Percentiles rank a stretch among this genome's conserved stretches.
These are phyloP conservation scores for Aphodius sticticus DNA, from an alignment of 2,888 invertebrate genomes.

Conservation along the genomic window DNA sequence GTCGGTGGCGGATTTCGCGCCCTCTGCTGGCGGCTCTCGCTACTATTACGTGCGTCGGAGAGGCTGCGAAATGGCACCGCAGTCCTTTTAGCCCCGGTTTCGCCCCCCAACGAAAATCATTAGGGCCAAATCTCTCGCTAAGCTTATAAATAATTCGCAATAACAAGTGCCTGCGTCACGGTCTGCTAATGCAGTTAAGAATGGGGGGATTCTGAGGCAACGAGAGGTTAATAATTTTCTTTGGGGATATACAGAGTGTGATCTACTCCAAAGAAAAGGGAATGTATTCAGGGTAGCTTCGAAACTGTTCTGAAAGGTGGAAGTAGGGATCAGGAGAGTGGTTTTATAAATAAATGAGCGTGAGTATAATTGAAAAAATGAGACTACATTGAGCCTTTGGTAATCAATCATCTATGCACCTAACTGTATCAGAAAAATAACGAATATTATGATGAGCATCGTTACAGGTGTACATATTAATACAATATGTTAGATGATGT, in stretches of 20 bases:
- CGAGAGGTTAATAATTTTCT: not conserved
- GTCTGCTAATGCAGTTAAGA: not conserved
- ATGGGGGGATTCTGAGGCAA: not conserved
- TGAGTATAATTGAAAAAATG: no score
- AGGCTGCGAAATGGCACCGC: not conserved
- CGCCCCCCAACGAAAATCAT: not conserved
- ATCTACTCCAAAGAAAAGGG: not conserved
- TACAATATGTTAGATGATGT: no score
- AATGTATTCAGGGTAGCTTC: not conserved
- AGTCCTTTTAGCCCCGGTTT: not conserved
- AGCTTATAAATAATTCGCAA: conserved; percentile 4
- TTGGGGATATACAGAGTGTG: not conserved
- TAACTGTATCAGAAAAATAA: no score
- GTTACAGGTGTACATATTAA: no score
- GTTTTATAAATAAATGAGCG: no score
- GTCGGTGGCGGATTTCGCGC: not conserved
- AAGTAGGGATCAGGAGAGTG: no score
- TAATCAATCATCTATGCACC: no score
- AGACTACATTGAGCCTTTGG: no score
- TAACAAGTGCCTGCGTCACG: conserved; percentile 4
- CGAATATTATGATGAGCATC: no score
- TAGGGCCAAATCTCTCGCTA: conserved; percentile 4
- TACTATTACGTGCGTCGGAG: not conserved
- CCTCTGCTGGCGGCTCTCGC: not conserved
- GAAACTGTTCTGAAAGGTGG: not conserved